Percentiles rank a stretch among this genome's conserved stretches.
These are phyloP conservation scores for Mechanitis messenoides DNA, from an alignment of 2,888 invertebrate genomes.

Conservation along the genomic window DNA sequence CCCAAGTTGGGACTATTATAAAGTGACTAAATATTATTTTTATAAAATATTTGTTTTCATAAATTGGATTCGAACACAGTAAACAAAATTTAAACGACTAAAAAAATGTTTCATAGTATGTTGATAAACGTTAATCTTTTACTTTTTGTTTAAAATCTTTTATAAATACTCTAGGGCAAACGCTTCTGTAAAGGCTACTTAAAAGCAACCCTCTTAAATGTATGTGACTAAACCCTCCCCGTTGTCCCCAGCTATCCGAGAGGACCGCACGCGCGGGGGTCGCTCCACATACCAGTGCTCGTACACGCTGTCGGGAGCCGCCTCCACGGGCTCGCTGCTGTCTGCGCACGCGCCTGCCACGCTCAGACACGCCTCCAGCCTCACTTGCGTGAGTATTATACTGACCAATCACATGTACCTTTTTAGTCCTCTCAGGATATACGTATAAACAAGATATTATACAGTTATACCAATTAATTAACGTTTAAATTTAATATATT, in stretches of 20 bases:
- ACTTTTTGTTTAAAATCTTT: too few relatives aligned
- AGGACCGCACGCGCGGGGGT: conserved; percentile 96
- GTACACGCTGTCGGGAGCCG: conserved; percentile 87
- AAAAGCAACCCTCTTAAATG: too few relatives aligned
- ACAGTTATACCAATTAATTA: neutral
- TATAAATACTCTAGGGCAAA: too few relatives aligned
- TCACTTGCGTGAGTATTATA: conserved; percentile 59
- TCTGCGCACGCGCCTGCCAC: conserved; percentile 63
- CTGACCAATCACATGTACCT: neutral
- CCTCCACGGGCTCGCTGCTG: conserved; percentile 72
- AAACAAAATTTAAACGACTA: too few relatives aligned
- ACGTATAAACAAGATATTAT: too few relatives aligned
- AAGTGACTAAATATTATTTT: too few relatives aligned
- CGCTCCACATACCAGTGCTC: conserved; percentile 97
- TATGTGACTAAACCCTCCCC: too few relatives aligned
- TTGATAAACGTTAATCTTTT: too few relatives aligned
- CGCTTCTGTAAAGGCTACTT: too few relatives aligned
- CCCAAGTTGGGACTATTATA: neutral
- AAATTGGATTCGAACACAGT: too few relatives aligned
- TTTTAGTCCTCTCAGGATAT: neutral
- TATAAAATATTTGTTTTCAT: too few relatives aligned
- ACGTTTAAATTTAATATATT: neutral
- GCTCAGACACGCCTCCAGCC: conserved; percentile 69
- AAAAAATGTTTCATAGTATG: too few relatives aligned
- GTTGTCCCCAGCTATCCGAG: conserved; percentile 85